Conservation (phyloP, 30 jellyfish, hydroid and myxozoan genomes). For the Rhopilema esculentum region DNA sequence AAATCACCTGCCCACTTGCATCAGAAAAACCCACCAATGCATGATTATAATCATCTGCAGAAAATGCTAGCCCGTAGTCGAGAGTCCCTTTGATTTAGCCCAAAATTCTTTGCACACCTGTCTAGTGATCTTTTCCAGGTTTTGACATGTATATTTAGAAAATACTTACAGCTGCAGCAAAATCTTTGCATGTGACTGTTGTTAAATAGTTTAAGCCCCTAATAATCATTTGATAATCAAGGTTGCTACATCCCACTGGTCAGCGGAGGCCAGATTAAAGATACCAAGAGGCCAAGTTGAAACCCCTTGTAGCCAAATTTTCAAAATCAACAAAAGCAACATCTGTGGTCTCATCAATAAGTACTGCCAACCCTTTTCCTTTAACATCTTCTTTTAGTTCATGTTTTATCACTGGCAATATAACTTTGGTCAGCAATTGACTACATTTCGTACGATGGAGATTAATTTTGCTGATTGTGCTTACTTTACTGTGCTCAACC, state of each 20-base stretch:
- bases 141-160: constrained; percentile 38
- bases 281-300: too few relatives aligned
- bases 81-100: constrained; percentile 57
- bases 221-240: constrained; percentile 26
- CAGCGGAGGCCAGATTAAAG: too few relatives aligned
- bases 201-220: constrained; percentile 51
- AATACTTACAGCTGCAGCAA: constrained; percentile 57
- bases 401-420: constrained; percentile 53
- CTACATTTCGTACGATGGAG: constrained; percentile 73
- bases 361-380: constrained; percentile 47
- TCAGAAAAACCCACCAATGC: constrained; percentile 38
- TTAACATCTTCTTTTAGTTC: constrained; percentile 50
- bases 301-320: too few relatives aligned
- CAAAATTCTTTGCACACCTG: constrained; percentile 42
- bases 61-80: constrained; percentile 10
- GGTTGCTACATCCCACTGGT: too few relatives aligned
- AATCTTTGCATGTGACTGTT: constrained; percentile 32
- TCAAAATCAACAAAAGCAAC: too few relatives aligned
- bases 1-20: constrained; percentile 61
- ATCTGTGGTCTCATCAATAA: constrained; percentile 67
- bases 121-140: constrained; percentile 58
- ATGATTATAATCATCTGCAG: constrained; percentile 8
- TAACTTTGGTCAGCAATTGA: constrained; percentile 45
- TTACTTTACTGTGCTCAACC: constrained; percentile 35
- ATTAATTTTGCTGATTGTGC: constrained; percentile 20